Evolutionary conservation across 2,888 invertebrate species (phyloP).

Genomic region (Dioctria rufipes): DNA sequence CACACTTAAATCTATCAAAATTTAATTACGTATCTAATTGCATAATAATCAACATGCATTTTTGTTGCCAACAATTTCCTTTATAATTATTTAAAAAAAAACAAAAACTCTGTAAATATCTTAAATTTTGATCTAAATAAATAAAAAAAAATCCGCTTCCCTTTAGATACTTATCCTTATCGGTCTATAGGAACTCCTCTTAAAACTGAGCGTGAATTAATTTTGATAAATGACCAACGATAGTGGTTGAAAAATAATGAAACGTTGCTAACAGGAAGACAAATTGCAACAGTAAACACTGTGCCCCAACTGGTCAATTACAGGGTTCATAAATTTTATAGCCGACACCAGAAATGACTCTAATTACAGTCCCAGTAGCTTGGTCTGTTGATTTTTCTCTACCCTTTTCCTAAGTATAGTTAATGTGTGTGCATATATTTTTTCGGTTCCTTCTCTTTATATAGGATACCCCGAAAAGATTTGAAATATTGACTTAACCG

Average conservation of each 20-base stretch:
- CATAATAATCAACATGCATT: not conserved
- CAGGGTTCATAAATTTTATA: slow-evolving; percentile 58
- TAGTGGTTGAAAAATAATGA: slow-evolving; percentile 44
- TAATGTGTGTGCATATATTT: too few species aligned
- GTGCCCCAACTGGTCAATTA: slow-evolving; percentile 53
- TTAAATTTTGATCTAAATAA: not conserved
- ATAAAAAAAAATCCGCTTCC: slow-evolving; percentile 17
- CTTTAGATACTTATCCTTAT: slow-evolving; percentile 8
- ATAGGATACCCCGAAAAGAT: too few species aligned
- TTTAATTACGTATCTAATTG: not conserved
- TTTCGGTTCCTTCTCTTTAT: too few species aligned
- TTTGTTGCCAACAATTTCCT: not conserved
- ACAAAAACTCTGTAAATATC: too few species aligned
- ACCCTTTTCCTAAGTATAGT: slow-evolving; percentile 3
- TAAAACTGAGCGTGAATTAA: slow-evolving; percentile 36
- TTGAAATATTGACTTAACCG: too few species aligned
- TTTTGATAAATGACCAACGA: slow-evolving; percentile 43
- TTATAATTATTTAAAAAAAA: too few species aligned
- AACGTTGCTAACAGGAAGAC: slow-evolving; percentile 50
- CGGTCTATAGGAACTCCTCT: not conserved
- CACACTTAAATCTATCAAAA: not conserved
- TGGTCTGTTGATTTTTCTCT: slow-evolving; percentile 49
- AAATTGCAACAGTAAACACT: slow-evolving; percentile 49
- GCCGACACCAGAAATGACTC: slow-evolving; percentile 53
- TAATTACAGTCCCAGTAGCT: slow-evolving; percentile 49